These are phyloP conservation scores for Macquaria ambigua DNA, from an alignment of 2,113 vertebrate genomes.

Conservation along the genomic window DNA sequence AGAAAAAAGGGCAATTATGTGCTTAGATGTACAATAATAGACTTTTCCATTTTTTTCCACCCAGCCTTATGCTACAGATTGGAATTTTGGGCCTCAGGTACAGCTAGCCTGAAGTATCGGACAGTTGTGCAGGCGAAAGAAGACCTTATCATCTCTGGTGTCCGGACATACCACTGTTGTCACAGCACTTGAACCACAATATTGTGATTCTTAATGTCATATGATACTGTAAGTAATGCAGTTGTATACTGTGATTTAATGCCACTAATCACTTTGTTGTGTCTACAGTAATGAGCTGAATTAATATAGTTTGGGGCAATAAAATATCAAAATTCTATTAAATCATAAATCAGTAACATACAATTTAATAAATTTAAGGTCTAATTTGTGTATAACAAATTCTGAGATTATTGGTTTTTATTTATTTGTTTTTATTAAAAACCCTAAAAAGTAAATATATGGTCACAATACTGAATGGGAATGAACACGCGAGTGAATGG, in stretches of 20 bases:
- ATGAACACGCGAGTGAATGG: not conserved
- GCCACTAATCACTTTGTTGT: constrained; percentile 43
- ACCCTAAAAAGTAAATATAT: not conserved
- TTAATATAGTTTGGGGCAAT: constrained; percentile 14
- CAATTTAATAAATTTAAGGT: not conserved
- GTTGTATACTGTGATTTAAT: constrained; percentile 56
- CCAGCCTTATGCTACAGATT: not conserved
- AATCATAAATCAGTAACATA: not conserved
- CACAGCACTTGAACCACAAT: constrained; percentile 25
- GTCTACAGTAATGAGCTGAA: constrained; percentile 6
- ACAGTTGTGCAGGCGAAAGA: not conserved
- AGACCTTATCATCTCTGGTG: not conserved
- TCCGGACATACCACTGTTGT: constrained; percentile 5
- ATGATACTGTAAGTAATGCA: constrained; percentile 35
- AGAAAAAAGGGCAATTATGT: not conserved
- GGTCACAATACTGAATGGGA: not conserved
- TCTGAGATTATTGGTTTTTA: constrained; percentile 1
- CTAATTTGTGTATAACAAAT: not conserved
- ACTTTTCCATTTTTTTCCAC: not conserved
- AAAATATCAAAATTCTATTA: not conserved
- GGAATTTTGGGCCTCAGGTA: not conserved
- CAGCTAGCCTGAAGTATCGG: not conserved
- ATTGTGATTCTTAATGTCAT: constrained; percentile 25
- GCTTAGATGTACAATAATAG: not conserved
- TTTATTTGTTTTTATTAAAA: constrained; percentile 35